A percentile compares a stretch with the other conserved stretches of the same genome.
Evolutionary conservation across 2,888 invertebrate species (phyloP).

Genomic region (Mimumesa dahlbomi): DNA sequence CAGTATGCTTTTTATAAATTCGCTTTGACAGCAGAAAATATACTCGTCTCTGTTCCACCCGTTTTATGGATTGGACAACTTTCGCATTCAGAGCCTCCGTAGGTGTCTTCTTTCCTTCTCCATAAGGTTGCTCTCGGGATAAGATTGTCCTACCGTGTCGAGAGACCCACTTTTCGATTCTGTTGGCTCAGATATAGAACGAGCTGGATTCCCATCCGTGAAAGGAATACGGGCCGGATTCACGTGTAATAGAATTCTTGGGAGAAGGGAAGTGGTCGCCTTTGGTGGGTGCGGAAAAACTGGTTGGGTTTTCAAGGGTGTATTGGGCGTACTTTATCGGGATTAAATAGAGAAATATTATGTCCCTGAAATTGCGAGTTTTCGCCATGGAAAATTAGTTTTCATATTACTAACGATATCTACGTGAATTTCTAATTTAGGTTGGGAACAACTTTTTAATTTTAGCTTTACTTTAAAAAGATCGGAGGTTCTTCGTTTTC

Average conservation of each 20-base stretch:
- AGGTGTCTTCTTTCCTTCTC: slow-evolving; percentile 35
- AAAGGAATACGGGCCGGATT: slow-evolving; percentile 47
- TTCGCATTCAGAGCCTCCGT: slow-evolving; percentile 31
- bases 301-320: neutral
- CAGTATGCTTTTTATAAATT: slow-evolving; percentile 2
- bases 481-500: no score
- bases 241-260: slow-evolving; percentile 44
- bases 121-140: slow-evolving; percentile 26
- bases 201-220: slow-evolving; percentile 27
- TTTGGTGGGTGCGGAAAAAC: neutral
- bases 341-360: slow-evolving; percentile 15
- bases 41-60: slow-evolving; percentile 10
- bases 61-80: slow-evolving; percentile 26
- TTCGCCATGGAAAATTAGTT: neutral
- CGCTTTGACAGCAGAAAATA: slow-evolving; percentile 32
- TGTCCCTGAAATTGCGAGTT: neutral
- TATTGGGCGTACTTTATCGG: slow-evolving; percentile 17
- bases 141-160: slow-evolving; percentile 52
- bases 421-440: no score
- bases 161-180: slow-evolving; percentile 53
- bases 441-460: neutral
- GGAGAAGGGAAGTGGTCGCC: slow-evolving; percentile 13
- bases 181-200: slow-evolving; percentile 29
- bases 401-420: no score
- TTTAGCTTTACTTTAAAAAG: no score